Conservation (phyloP, 2,888 invertebrate genomes). For the Hoplodrina blanda region DNA sequence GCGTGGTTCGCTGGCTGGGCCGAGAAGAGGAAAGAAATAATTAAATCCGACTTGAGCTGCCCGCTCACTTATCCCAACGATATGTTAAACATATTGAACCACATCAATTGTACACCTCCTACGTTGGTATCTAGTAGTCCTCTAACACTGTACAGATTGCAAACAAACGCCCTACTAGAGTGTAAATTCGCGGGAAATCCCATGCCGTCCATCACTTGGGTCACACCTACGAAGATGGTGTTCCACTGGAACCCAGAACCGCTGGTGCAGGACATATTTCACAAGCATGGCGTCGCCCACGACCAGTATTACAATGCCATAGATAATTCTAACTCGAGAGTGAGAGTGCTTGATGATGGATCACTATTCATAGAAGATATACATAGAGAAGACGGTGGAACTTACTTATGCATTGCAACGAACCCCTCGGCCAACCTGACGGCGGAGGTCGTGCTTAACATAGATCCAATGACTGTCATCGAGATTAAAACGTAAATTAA, state of each 20-base stretch:
- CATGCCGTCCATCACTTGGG: conserved; percentile 95
- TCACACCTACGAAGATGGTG: conserved; percentile 93
- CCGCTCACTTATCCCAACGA: conserved; percentile 92
- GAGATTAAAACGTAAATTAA: conserved; percentile 96
- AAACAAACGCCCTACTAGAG: conserved; percentile 93
- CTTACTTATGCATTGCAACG: conserved; percentile 96
- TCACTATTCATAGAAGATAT: conserved; percentile 93
- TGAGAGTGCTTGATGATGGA: conserved; percentile 94
- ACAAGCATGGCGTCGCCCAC: conserved; percentile 92
- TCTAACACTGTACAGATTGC: conserved; percentile 91
- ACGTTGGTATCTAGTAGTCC: conserved; percentile 91
- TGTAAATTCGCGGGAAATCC: conserved; percentile 95
- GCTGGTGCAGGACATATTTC: conserved; percentile 91
- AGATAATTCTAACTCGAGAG: conserved; percentile 89
- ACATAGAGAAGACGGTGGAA: conserved; percentile 95
- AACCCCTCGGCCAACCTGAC: conserved; percentile 96
- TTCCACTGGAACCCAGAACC: conserved; percentile 95
- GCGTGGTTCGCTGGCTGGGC: conserved; percentile 93
- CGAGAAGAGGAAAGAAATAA: conserved; percentile 86
- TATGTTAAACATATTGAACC: conserved; percentile 93
- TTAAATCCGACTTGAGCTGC: conserved; percentile 92
- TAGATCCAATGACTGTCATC: conserved; percentile 96
- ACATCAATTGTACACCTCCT: conserved; percentile 93
- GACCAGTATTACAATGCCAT: conserved; percentile 86
- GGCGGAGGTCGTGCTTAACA: conserved; percentile 93